Evolutionary conservation across 2,113 vertebrate genomes (phyloP).

Genomic region (Halichoeres trimaculatus): DNA sequence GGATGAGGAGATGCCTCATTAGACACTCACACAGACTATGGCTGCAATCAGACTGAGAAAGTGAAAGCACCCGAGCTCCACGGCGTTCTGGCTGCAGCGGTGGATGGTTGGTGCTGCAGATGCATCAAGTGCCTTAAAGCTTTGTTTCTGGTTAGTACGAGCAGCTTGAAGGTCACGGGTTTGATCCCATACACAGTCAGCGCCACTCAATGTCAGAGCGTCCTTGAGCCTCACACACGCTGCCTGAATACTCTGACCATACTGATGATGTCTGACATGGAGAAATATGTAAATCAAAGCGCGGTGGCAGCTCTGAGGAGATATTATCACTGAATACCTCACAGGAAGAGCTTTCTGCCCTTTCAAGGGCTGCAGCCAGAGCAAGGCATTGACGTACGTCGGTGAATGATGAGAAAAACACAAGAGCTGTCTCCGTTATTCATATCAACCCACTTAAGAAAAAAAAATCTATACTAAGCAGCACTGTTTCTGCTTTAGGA

Average conservation of each 20-base stretch:
- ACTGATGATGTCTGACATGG: slow-evolving; percentile 8
- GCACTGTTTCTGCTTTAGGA: neutral
- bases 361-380: neutral
- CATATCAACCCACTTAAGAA: neutral
- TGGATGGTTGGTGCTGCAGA: neutral
- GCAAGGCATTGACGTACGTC: neutral
- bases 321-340: neutral
- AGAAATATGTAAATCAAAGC: slow-evolving; percentile 32
- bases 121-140: neutral
- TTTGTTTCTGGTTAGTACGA: neutral
- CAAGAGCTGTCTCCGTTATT: neutral
- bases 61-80: slow-evolving; percentile 22
- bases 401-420: neutral
- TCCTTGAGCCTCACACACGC: slow-evolving; percentile 44
- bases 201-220: slow-evolving; percentile 31
- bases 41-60: slow-evolving; percentile 36
- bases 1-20: slow-evolving; percentile 58
- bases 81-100: neutral
- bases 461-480: neutral
- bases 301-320: neutral
- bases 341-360: neutral
- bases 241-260: slow-evolving; percentile 51
- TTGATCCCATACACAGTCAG: slow-evolving; percentile 38
- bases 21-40: slow-evolving; percentile 33
- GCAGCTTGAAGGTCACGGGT: slow-evolving; percentile 53